Percentiles rank a stretch among this genome's conserved stretches.
Conservation (phyloP, 2,888 invertebrate species). For the Catocala fraxini region DNA sequence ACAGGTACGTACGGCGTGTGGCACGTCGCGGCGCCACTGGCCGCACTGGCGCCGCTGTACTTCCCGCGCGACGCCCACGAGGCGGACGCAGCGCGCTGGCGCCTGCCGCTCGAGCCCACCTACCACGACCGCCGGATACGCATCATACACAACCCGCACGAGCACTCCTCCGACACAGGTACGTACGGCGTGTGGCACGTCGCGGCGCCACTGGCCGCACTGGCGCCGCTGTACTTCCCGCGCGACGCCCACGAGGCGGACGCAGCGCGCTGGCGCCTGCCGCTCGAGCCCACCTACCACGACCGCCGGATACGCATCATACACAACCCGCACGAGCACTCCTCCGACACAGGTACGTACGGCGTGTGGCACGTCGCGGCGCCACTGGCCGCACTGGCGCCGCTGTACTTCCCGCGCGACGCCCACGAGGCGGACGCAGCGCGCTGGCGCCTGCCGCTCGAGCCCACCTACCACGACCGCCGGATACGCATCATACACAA, state of each 20-base stretch:
- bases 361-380: constrained; percentile 41
- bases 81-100: constrained; percentile 92
- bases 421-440: constrained; percentile 93
- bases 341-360: constrained; percentile 44
- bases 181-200: constrained; percentile 13
- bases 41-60: constrained; percentile 94
- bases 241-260: constrained; percentile 93
- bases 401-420: constrained; percentile 96
- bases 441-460: constrained; percentile 90
- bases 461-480: constrained; percentile 93
- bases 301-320: constrained; percentile 97
- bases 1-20: constrained; percentile 38
- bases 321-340: constrained; percentile 93
- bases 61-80: constrained; percentile 94
- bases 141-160: constrained; percentile 96
- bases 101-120: constrained; percentile 91
- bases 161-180: constrained; percentile 52
- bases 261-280: constrained; percentile 91
- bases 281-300: constrained; percentile 91
- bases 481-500: constrained; percentile 97
- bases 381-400: constrained; percentile 91
- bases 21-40: constrained; percentile 81
- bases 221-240: constrained; percentile 96
- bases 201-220: constrained; percentile 88
- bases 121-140: constrained; percentile 95